Conservation (phyloP, 1,140 invertebrate genomes). For the Elymnias hypermnestra region DNA sequence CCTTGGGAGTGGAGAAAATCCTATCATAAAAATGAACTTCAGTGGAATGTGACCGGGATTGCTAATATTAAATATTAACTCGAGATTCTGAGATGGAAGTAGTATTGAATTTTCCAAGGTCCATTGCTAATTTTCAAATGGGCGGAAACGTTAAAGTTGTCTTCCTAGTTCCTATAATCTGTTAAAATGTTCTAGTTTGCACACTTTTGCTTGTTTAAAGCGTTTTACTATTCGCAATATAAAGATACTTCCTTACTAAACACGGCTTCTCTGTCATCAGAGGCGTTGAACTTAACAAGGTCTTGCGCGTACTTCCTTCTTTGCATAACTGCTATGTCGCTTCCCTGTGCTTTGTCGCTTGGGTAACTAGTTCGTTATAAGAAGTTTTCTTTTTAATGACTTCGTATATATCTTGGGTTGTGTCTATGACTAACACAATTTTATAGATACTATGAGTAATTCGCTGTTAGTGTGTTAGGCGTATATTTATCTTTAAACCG, state of each 20-base stretch:
- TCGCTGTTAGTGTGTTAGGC: too few relatives aligned
- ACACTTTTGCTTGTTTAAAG: conserved; percentile 5
- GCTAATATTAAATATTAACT: too few relatives aligned
- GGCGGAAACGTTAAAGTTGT: too few relatives aligned
- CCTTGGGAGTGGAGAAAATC: too few relatives aligned
- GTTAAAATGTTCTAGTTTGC: conserved; percentile 9
- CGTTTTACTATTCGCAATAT: conserved; percentile 3
- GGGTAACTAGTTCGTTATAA: neutral
- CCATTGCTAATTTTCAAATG: too few relatives aligned
- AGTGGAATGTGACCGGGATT: too few relatives aligned
- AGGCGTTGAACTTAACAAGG: conserved; percentile 26
- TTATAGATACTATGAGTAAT: too few relatives aligned
- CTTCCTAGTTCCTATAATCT: neutral
- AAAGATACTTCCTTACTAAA: conserved; percentile 7
- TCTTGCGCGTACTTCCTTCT: conserved; percentile 19
- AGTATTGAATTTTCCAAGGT: too few relatives aligned
- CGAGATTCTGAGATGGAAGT: too few relatives aligned
- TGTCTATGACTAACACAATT: conserved; percentile 13
- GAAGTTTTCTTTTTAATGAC: conserved; percentile 7
- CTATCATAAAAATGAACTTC: too few relatives aligned
- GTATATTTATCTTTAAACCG: too few relatives aligned
- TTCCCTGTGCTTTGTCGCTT: conserved; percentile 19
- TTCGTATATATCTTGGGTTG: neutral
- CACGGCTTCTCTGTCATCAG: conserved; percentile 14
- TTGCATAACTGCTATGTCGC: conserved; percentile 12